These are phyloP conservation scores for Pimpla rufipes DNA, from an alignment of 2,888 invertebrate species.

Conservation along the genomic window DNA sequence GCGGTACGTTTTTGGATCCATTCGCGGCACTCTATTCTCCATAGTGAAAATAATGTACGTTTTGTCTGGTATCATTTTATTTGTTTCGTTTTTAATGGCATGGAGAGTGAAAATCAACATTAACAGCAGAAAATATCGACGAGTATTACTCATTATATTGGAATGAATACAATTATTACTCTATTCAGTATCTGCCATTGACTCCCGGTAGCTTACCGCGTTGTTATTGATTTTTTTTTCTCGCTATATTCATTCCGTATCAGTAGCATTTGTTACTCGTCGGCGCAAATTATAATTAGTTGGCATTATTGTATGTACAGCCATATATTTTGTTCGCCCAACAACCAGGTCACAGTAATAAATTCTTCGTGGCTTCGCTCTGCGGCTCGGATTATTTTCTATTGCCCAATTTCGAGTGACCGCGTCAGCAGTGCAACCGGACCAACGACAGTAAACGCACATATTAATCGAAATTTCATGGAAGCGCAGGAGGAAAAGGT, in stretches of 20 bases:
- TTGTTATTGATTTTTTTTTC: no score
- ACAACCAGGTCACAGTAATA: constrained; percentile 1
- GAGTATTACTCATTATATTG: no score
- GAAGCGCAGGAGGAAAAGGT: not conserved
- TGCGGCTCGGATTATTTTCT: constrained; percentile 45
- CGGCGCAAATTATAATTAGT: not conserved
- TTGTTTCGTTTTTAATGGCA: no score
- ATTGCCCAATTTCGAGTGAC: constrained; percentile 46
- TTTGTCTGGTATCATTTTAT: no score
- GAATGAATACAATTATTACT: no score
- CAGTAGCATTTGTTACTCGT: not conserved
- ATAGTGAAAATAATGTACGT: no score
- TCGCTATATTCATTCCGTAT: not conserved
- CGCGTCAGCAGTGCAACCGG: constrained; percentile 14
- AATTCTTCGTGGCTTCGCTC: constrained; percentile 21
- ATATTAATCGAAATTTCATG: constrained; percentile 56
- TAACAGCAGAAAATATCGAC: no score
- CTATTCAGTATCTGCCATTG: no score
- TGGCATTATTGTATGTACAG: not conserved
- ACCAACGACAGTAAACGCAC: constrained; percentile 43
- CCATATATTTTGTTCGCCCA: not conserved
- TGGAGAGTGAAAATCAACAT: no score
- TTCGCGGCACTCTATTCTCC: no score
- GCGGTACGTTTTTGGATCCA: no score
- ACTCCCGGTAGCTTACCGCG: no score